phyloP scores from a whole-genome alignment of 53 echinoderm and acorn worm species.

The Stichopus horrens region DNA sequence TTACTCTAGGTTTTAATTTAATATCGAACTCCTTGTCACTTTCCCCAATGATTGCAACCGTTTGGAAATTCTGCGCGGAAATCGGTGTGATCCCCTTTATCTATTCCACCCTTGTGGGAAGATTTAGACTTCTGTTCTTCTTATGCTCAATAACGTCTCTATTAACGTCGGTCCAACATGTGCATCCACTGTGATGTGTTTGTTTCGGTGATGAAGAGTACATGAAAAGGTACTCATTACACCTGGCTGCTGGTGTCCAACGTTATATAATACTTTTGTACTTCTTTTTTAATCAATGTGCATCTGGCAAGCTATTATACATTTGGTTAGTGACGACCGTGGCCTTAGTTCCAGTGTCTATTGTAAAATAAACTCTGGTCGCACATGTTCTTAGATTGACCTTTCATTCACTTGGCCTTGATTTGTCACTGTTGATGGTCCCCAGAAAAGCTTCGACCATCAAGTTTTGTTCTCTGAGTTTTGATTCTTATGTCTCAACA shows the following conservation, averaged over 20 bases:
- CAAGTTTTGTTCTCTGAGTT: not conserved
- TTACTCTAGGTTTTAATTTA: not conserved
- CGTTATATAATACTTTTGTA: not conserved
- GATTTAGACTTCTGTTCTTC: not conserved
- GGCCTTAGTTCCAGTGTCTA: constrained; percentile 9
- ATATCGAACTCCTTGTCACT: constrained; percentile 1
- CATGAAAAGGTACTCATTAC: not conserved
- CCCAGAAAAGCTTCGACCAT: not conserved
- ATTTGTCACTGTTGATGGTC: not conserved
- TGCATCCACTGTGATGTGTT: not conserved
- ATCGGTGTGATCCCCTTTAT: not conserved
- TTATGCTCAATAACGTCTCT: not conserved
- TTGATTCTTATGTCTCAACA: not conserved
- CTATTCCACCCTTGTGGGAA: not conserved
- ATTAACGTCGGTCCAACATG: not conserved
- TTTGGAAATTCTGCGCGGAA: not conserved
- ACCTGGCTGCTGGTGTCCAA: not conserved
- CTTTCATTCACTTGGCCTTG: not conserved
- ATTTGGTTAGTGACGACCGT: not conserved
- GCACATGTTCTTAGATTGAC: not conserved
- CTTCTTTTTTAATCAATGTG: not conserved
- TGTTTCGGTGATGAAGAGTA: not conserved
- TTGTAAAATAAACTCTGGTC: not conserved
- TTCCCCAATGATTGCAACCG: not conserved
- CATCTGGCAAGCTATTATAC: not conserved